A percentile compares a stretch with the other conserved stretches of the same genome.
These are phyloP conservation scores for Coregonus ussuriensis DNA, from an alignment of 2,797 vertebrate genomes.

Conservation along the genomic window DNA sequence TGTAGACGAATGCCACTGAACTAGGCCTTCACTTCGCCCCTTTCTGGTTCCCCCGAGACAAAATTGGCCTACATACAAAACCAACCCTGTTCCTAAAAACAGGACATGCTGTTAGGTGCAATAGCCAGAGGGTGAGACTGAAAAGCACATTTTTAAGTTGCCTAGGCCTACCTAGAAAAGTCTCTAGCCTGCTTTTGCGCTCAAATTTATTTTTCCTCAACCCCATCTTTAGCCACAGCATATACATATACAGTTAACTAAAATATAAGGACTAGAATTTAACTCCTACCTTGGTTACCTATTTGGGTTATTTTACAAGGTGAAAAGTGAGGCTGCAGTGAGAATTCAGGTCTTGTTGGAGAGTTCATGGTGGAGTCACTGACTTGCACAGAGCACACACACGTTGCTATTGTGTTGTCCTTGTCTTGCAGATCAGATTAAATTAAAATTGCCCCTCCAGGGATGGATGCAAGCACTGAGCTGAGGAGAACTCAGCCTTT, in stretches of 20 bases:
- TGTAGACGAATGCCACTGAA: too few species aligned
- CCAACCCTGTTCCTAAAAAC: too few species aligned
- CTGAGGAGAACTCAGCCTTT: conserved; percentile 29
- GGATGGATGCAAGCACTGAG: conserved; percentile 25
- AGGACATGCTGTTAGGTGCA: not conserved
- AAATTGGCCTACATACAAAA: not conserved
- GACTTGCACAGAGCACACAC: conserved; percentile 30
- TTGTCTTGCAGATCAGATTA: conserved; percentile 47
- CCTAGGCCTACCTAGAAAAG: too few species aligned
- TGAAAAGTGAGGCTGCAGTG: conserved; percentile 13
- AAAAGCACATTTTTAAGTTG: too few species aligned
- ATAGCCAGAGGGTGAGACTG: not conserved
- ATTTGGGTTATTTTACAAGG: not conserved
- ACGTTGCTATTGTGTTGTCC: conserved; percentile 40
- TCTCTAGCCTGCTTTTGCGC: not conserved
- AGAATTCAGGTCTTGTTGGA: conserved; percentile 46
- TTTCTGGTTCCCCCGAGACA: too few species aligned
- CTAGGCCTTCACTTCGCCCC: too few species aligned
- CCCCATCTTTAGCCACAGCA: not conserved
- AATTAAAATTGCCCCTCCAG: conserved; percentile 23
- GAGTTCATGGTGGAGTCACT: not conserved
- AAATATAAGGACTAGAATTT: not conserved
- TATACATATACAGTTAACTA: not conserved
- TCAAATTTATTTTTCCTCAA: not conserved
- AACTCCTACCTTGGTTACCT: not conserved